Percentiles rank a stretch among this genome's conserved stretches.
Evolutionary conservation across 2,888 invertebrate species (phyloP).

Genomic region (Eugnorisma glareosa): DNA sequence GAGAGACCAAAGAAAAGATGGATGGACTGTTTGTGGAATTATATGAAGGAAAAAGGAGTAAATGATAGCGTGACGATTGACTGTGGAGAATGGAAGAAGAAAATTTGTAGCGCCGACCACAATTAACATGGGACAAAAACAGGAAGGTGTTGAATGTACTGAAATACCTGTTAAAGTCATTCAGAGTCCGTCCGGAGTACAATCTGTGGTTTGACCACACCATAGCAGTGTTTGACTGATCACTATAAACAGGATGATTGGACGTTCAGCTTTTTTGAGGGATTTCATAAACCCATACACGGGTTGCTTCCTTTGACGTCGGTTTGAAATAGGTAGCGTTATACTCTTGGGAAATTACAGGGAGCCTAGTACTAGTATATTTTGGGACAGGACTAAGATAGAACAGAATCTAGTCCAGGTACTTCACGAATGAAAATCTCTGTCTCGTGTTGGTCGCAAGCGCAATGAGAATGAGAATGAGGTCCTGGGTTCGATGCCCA

Average conservation of each 20-base stretch:
- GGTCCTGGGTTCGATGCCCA: background rate
- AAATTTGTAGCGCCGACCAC: too few species aligned
- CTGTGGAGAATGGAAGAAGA: too few species aligned
- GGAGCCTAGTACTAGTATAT: background rate
- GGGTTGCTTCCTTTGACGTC: background rate
- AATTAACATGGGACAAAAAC: too few species aligned
- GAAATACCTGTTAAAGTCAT: too few species aligned
- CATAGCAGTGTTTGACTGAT: background rate
- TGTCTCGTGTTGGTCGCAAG: background rate
- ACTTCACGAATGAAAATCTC: background rate
- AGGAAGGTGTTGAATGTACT: too few species aligned
- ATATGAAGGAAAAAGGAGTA: too few species aligned
- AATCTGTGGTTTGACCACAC: background rate
- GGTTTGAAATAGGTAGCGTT: conserved; percentile 10
- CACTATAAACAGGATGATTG: background rate
- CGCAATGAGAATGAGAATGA: background rate
- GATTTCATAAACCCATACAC: background rate
- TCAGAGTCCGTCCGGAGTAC: background rate
- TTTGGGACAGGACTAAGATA: background rate
- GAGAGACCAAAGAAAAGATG: too few species aligned
- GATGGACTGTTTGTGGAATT: too few species aligned
- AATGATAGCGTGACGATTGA: too few species aligned
- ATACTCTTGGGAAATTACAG: conserved; percentile 27
- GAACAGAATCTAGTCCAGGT: background rate
- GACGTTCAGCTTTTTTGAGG: background rate